These are phyloP conservation scores for Fratercula arctica DNA, from an alignment of 2,797 vertebrate genomes.

Conservation along the genomic window DNA sequence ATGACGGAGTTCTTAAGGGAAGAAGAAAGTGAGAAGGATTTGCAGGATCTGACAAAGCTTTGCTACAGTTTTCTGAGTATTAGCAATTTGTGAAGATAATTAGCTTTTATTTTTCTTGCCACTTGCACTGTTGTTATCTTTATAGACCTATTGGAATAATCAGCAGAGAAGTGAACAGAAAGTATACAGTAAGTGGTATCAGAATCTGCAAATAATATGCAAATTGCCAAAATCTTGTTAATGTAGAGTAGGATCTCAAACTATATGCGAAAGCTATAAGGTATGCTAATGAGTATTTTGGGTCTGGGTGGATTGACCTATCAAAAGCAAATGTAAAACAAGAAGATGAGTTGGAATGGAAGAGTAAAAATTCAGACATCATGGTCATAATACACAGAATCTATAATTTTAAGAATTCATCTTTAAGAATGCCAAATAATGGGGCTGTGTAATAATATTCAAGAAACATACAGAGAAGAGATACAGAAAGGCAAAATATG, in stretches of 20 bases:
- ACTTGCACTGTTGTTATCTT: neutral
- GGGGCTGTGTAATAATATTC: neutral
- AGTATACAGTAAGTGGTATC: neutral
- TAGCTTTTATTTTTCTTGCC: conserved; percentile 11
- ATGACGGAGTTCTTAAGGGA: neutral
- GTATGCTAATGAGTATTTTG: neutral
- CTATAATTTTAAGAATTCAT: neutral
- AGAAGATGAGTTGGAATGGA: neutral
- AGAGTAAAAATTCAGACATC: neutral
- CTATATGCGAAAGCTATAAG: neutral
- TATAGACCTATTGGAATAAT: neutral
- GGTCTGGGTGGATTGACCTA: neutral
- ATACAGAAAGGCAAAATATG: neutral
- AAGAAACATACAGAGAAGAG: neutral
- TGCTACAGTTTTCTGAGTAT: neutral
- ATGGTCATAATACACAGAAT: neutral
- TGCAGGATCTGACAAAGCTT: neutral
- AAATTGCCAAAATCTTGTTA: neutral
- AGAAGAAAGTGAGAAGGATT: neutral
- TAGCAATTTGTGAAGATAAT: neutral
- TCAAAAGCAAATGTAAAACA: neutral
- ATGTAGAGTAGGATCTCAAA: neutral
- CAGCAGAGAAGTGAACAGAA: neutral
- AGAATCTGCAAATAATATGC: neutral
- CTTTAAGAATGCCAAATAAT: neutral